Evolutionary conservation across 2,888 invertebrate species (phyloP), one percentile per base, ranked within the genome.

Genomic region (Heteromurus nitidus): DNA sequence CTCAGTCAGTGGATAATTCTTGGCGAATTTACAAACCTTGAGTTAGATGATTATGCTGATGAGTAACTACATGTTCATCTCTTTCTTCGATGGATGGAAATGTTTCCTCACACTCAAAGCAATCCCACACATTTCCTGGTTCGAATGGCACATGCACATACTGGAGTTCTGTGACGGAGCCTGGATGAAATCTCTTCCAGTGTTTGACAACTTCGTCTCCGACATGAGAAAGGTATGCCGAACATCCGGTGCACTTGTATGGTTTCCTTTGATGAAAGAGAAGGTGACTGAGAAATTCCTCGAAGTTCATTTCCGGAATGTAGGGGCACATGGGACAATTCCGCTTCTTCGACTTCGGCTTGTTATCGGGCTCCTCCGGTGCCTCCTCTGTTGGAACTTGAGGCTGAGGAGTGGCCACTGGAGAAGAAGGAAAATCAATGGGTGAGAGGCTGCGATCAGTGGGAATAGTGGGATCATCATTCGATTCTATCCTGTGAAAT

Each of bases 231-330:
- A 16, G 18, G 30, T 28, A 55, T 3, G 22, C 11, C 18, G 18
- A 2, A 60, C 60, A 60, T 3, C 16, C 11, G 60, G 60, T 26
- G 30, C 60, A 60, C 16, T 60, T 26, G 18, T 18, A 28, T 3
- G 60, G 60, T n/a, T 55, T 55, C 13, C 55, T 55, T n/a, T 55
- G 13, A 20, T 55, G 55, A 22, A 55, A 55, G 13, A 18, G 18
- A 22, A 55, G 3, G 22, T 55, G 55, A 5, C 2, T 22, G 22
- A 22, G 13, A 5, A 55, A 22, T 13, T 24, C 22, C 3, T 55
- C 5, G 13, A 20, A 5, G 3, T n/a, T 20, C 55, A 55, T 55
- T 9, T 9, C 20, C 18, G 18, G 5, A 18, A 55, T 13, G 2
- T 2, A 7, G 3, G 55, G 55, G 22, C 55, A 11, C 30, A 60